These are phyloP conservation scores for Speoplatyrhinus poulsoni DNA, from an alignment of 2,113 vertebrate species.

Conservation along the genomic window DNA sequence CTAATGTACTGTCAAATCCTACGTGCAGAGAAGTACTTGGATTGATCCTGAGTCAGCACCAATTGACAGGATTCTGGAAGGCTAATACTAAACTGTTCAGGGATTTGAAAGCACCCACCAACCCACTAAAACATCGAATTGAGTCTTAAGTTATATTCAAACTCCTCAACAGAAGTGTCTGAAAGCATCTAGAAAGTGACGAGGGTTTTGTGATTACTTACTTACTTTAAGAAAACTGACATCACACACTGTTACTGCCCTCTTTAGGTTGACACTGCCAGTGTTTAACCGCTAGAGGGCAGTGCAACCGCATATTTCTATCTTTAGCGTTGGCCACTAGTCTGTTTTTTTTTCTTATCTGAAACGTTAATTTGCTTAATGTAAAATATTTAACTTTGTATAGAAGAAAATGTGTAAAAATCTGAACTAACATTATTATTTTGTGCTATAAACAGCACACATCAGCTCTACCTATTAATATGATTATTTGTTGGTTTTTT, in stretches of 20 bases:
- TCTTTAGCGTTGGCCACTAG: neutral
- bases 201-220: no score
- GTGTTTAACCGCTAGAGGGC: neutral
- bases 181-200: no score
- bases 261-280: no score
- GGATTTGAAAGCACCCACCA: neutral
- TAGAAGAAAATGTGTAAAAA: neutral
- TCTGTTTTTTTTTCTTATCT: no score
- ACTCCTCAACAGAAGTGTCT: no score
- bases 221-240: no score
- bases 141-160: no score
- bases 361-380: no score
- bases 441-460: neutral
- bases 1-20: slow-evolving; percentile 85
- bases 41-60: slow-evolving; percentile 55
- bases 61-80: slow-evolving; percentile 4
- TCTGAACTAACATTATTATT: neutral
- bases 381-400: neutral
- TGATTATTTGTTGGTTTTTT: neutral
- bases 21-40: slow-evolving; percentile 77
- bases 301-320: neutral
- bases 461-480: neutral
- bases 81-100: neutral
- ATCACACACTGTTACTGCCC: no score
- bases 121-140: neutral